Conservation (phyloP, 1,140 invertebrate genomes). For the Myzus persicae region DNA sequence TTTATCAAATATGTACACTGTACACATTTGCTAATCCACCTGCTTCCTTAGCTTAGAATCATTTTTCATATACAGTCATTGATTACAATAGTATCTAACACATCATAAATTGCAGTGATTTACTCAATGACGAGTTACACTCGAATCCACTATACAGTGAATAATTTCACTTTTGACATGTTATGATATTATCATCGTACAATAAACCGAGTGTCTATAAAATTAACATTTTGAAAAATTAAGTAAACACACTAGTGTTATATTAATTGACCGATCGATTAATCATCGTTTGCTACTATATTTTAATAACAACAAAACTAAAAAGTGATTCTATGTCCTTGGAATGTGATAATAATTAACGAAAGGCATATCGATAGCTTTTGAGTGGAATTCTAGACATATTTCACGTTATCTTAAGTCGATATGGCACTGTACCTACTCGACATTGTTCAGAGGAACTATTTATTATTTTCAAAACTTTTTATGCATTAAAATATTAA, state of each 20-base stretch:
- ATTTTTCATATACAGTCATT: neutral
- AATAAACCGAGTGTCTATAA: neutral
- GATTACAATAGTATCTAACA: neutral
- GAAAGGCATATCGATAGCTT: neutral
- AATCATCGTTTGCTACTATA: neutral
- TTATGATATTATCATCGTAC: neutral
- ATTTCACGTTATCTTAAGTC: neutral
- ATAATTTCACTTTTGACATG: neutral
- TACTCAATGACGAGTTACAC: neutral
- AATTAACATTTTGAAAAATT: neutral
- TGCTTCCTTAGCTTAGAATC: neutral
- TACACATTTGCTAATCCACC: neutral
- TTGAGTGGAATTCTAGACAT: slow-evolving; percentile 17
- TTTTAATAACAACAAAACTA: neutral
- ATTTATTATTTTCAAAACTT: slow-evolving; percentile 11
- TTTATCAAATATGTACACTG: too few species aligned
- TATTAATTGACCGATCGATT: neutral
- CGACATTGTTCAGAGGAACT: neutral
- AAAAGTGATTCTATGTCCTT: neutral
- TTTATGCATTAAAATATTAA: neutral
- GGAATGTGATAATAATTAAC: neutral
- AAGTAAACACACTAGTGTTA: neutral
- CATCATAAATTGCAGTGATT: neutral
- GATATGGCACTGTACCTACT: neutral
- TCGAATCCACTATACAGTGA: neutral